Evolutionary conservation across 2,113 vertebrate species (phyloP).

Genomic region (Rhea americana): DNA sequence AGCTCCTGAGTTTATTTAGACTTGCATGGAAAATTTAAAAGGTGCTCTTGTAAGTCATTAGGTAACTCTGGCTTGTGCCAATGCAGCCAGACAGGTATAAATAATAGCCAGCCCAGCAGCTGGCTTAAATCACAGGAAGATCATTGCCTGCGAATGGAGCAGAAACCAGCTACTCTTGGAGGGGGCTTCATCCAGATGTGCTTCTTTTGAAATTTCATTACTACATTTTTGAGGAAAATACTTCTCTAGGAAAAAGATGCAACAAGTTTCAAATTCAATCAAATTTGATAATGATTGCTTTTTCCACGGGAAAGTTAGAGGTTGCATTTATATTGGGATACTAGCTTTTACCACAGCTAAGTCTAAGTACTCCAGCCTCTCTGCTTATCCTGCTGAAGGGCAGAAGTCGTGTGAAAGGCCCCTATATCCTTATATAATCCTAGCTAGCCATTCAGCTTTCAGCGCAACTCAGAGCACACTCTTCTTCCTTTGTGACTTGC

Average conservation of each 20-base stretch:
- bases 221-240: not conserved
- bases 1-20: not conserved
- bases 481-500: not conserved
- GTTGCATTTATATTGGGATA: not conserved
- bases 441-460: conserved; percentile 12
- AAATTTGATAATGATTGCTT: not conserved
- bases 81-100: not conserved
- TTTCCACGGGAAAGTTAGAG: not conserved
- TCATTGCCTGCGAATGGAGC: not conserved
- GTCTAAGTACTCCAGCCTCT: not conserved
- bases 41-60: not conserved
- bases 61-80: not conserved
- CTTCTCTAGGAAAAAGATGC: not conserved
- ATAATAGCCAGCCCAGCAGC: not conserved
- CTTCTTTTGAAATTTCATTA: not conserved
- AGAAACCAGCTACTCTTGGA: not conserved
- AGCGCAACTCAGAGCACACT: not conserved
- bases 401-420: conserved; percentile 22
- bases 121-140: not conserved
- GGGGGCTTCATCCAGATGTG: not conserved
- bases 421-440: not conserved
- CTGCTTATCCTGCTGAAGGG: not conserved
- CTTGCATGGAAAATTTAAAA: not conserved
- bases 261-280: not conserved
- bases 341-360: not conserved